Evolutionary conservation across 2,797 vertebrate species (phyloP).

Genomic region (Hippocampus kuda): DNA sequence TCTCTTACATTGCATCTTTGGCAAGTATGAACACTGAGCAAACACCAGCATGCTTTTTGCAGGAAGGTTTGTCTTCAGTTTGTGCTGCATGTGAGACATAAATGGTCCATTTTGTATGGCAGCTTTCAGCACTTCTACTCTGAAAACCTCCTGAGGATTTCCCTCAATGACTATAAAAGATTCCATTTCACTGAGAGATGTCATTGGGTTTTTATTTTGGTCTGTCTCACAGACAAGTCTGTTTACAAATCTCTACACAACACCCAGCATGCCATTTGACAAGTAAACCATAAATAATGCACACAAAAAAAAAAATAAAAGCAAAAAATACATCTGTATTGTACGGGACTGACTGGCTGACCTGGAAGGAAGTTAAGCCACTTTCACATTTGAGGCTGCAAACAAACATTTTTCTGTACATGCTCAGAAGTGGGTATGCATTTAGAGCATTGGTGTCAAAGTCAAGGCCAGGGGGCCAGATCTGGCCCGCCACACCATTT

Average conservation of each 20-base stretch:
- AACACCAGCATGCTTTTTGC: conserved; percentile 22
- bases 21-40: not conserved
- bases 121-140: conserved; percentile 30
- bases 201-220: conserved; percentile 19
- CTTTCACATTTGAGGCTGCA: not conserved
- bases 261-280: conserved; percentile 1
- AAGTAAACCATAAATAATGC: not conserved
- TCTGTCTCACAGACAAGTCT: conserved; percentile 13
- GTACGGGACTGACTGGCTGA: no score
- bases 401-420: not conserved
- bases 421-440: not conserved
- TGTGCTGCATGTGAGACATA: not conserved
- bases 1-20: conserved; percentile 2
- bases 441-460: no score
- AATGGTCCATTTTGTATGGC: conserved; percentile 10
- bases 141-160: conserved; percentile 34
- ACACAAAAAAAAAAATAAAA: not conserved
- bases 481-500: no score
- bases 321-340: not conserved
- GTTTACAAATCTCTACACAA: not conserved
- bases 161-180: conserved; percentile 20
- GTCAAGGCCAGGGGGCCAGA: no score
- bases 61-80: conserved; percentile 11
- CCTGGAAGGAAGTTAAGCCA: not conserved
- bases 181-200: conserved; percentile 25